A percentile compares a stretch with the other conserved stretches of the same genome.
These are phyloP conservation scores for Ptychobarbus kaznakovi DNA, from an alignment of 2,797 vertebrate species.

Conservation along the genomic window DNA sequence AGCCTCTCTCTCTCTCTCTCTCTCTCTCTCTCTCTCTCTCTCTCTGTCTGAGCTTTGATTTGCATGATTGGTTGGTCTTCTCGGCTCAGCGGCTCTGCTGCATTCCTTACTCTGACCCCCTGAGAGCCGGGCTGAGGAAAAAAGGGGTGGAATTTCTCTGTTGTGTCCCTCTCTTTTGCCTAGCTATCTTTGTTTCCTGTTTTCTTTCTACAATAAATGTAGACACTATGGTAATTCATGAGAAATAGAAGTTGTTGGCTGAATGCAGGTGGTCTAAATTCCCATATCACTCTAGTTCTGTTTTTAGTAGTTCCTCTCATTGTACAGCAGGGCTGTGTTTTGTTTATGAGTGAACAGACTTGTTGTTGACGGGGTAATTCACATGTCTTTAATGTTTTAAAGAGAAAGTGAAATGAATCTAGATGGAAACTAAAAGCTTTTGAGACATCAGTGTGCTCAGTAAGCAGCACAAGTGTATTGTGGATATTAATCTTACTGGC, in stretches of 20 bases:
- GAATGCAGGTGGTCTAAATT: conserved; percentile 4
- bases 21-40: conserved; percentile 25
- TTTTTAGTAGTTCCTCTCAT: neutral
- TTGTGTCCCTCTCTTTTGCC: conserved; percentile 12
- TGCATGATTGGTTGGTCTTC: conserved; percentile 25
- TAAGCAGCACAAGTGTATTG: conserved; percentile 24
- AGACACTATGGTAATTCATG: conserved; percentile 17
- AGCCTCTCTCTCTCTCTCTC: conserved; percentile 28
- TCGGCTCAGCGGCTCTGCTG: conserved; percentile 27
- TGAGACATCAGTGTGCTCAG: neutral
- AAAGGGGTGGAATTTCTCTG: conserved; percentile 22
- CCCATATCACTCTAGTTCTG: neutral
- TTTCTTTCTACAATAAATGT: conserved; percentile 25
- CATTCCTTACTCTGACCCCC: conserved; percentile 39
- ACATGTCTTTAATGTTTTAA: neutral
- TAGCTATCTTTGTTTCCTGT: conserved; percentile 22
- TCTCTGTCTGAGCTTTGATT: conserved; percentile 30
- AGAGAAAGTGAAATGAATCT: neutral
- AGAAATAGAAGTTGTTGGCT: neutral
- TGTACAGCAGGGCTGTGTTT: neutral
- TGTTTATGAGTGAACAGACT: conserved; percentile 11
- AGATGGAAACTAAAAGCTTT: neutral
- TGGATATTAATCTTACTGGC: neutral
- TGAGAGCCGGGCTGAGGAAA: conserved; percentile 36
- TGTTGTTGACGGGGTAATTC: neutral